Evolutionary conservation across 2,888 invertebrate species (phyloP).

Genomic region (Sycophila texana): DNA sequence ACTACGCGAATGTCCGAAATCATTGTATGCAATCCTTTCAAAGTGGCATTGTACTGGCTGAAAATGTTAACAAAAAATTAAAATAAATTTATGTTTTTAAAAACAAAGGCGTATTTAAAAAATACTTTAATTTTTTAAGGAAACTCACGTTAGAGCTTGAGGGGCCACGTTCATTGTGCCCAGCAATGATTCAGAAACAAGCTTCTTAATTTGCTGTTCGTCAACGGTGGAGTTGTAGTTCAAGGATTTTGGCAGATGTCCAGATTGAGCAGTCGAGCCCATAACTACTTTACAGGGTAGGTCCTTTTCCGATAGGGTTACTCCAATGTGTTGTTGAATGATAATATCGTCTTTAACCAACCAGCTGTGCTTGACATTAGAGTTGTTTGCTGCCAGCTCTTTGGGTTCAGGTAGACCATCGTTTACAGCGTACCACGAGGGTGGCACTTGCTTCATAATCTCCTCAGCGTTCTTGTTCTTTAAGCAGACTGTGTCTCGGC

Average conservation of each 20-base stretch:
- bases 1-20: slow-evolving; percentile 87
- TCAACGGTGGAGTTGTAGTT: slow-evolving; percentile 82
- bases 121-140: background rate
- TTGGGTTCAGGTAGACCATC: slow-evolving; percentile 77
- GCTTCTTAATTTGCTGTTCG: slow-evolving; percentile 80
- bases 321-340: slow-evolving; percentile 82
- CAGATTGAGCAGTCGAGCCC: slow-evolving; percentile 86
- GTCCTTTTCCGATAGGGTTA: slow-evolving; percentile 73
- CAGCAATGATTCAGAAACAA: slow-evolving; percentile 81
- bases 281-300: slow-evolving; percentile 79
- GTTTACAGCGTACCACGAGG: slow-evolving; percentile 81
- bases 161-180: slow-evolving; percentile 81
- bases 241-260: slow-evolving; percentile 80
- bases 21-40: slow-evolving; percentile 82
- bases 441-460: slow-evolving; percentile 83
- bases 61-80: slow-evolving; percentile 29
- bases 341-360: slow-evolving; percentile 85
- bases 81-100: background rate
- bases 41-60: slow-evolving; percentile 81
- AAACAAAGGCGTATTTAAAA: background rate
- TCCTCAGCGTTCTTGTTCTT: slow-evolving; percentile 75
- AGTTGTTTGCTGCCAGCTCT: slow-evolving; percentile 68
- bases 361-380: slow-evolving; percentile 81
- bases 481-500: slow-evolving; percentile 78
- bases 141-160: slow-evolving; percentile 77